Conservation (phyloP, 2,797 vertebrate species). For the Strix occidentalis region DNA sequence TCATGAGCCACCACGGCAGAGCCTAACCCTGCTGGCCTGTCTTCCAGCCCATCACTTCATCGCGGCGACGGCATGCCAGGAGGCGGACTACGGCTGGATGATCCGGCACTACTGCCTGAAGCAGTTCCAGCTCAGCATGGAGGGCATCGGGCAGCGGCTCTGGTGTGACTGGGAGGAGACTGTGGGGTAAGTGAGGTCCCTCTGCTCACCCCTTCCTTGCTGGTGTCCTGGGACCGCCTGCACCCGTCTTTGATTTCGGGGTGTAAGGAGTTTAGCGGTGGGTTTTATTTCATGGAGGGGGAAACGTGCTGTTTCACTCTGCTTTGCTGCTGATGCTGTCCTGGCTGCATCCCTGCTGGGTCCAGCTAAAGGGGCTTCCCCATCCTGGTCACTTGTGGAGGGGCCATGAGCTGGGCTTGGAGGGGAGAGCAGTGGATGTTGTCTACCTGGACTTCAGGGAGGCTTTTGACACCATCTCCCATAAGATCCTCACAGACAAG, state of each 20-base stretch:
- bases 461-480: background rate
- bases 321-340: background rate
- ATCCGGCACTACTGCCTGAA: constrained; percentile 86
- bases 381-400: background rate
- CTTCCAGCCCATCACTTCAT: constrained; percentile 78
- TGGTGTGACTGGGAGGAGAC: constrained; percentile 95
- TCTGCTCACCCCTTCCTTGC: background rate
- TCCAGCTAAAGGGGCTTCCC: background rate
- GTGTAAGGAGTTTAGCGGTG: accelerated
- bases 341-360: background rate
- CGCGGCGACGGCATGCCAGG: constrained; percentile 76
- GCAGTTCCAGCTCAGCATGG: constrained; percentile 87
- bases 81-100: constrained; percentile 73
- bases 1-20: accelerated
- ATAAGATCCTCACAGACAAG: background rate
- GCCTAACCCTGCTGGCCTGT: background rate
- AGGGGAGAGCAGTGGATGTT: accelerated
- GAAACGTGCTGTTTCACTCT: background rate
- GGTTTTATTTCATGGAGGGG: accelerated
- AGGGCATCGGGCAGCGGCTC: constrained; percentile 79
- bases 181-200: constrained; percentile 80
- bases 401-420: background rate
- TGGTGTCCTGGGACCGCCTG: accelerated
- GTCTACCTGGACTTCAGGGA: background rate
- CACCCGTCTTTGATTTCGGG: background rate